These are phyloP conservation scores for Steinernema feltiae DNA, from an alignment of 1,140 invertebrate species.

Conservation along the genomic window DNA sequence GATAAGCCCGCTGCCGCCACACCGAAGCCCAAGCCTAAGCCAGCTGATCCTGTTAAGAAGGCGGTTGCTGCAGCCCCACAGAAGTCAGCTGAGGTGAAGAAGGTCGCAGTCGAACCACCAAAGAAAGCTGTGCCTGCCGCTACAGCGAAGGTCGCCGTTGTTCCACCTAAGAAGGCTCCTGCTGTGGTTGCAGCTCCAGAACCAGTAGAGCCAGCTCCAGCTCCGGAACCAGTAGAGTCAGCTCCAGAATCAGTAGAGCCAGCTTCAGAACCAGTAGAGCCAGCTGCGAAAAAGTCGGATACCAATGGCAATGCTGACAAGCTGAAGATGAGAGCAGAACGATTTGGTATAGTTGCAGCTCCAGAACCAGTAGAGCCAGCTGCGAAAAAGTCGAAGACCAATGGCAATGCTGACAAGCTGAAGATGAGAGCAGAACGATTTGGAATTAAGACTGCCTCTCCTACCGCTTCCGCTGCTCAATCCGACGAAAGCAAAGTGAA, in stretches of 20 bases:
- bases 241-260: not conserved
- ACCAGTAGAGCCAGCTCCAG: not conserved
- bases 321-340: not conserved
- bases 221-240: no score
- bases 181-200: not conserved
- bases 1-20: not conserved
- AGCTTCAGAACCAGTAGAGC: not conserved
- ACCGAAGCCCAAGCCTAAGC: not conserved
- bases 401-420: not conserved
- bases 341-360: not conserved
- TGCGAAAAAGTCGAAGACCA: not conserved
- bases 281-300: not conserved
- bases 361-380: not conserved
- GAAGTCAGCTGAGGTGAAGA: no score
- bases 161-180: no score
- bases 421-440: slow-evolving; percentile 1
- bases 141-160: not conserved
- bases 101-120: no score
- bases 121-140: no score
- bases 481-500: not conserved
- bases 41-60: no score
- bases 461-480: no score
- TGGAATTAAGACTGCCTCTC: not conserved
- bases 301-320: not conserved
- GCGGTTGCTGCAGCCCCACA: no score